phyloP scores from a whole-genome alignment of 2,113 vertebrate genomes.

The Butorides virescens region DNA sequence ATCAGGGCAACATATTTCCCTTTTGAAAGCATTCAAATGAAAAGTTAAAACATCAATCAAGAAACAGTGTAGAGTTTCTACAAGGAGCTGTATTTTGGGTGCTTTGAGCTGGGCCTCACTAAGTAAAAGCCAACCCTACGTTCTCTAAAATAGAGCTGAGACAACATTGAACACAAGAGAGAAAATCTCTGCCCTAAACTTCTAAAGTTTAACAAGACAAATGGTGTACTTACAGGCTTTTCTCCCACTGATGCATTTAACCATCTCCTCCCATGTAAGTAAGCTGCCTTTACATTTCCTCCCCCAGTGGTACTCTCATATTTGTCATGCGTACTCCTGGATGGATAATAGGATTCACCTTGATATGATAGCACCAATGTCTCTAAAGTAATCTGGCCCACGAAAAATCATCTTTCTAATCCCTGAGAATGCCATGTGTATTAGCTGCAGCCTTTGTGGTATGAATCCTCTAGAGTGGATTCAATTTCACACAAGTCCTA shows the following conservation, averaged over 20 bases:
- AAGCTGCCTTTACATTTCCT: background rate
- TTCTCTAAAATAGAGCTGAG: background rate
- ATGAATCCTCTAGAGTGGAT: background rate
- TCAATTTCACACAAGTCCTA: slow-evolving; percentile 29
- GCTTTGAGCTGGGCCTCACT: background rate
- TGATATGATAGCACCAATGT: background rate
- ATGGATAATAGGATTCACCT: background rate
- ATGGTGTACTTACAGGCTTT: background rate
- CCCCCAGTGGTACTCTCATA: background rate
- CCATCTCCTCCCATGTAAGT: background rate
- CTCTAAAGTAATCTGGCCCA: background rate
- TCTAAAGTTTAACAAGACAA: background rate
- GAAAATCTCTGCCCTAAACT: background rate
- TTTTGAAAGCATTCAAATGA: background rate
- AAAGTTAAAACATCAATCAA: background rate
- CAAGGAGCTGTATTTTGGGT: background rate
- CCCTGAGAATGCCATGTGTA: background rate
- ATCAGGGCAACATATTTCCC: background rate
- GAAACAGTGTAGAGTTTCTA: background rate
- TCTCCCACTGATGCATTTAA: background rate
- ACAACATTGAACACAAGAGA: background rate
- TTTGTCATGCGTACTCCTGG: background rate
- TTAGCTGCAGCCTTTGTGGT: slow-evolving; percentile 27
- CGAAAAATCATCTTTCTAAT: slow-evolving; percentile 42
- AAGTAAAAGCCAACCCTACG: background rate